A percentile compares a stretch with the other conserved stretches of the same genome.
phyloP scores from a whole-genome alignment of 2,888 invertebrate species.

The Tipula helvola region DNA sequence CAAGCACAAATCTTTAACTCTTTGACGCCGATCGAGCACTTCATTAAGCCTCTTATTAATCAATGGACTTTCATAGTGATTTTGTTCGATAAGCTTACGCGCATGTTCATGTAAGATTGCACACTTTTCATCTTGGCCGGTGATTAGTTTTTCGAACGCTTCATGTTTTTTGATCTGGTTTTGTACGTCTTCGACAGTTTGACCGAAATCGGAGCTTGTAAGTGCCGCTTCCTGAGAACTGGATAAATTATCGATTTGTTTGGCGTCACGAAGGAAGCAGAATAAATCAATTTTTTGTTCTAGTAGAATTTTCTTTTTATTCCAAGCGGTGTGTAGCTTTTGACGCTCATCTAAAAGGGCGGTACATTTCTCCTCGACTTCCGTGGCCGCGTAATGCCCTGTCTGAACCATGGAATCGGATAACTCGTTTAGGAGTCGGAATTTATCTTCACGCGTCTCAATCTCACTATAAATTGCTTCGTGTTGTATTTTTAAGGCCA shows the following conservation, averaged over 20 bases:
- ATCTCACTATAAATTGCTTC: constrained; percentile 73
- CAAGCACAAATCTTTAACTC: constrained; percentile 49
- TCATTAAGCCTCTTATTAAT: constrained; percentile 64
- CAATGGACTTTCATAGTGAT: constrained; percentile 78
- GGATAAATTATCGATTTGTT: constrained; percentile 79
- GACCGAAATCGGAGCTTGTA: constrained; percentile 55
- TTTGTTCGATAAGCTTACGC: constrained; percentile 71
- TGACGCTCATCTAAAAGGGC: constrained; percentile 67
- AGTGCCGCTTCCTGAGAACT: constrained; percentile 75
- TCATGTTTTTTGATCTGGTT: constrained; percentile 86
- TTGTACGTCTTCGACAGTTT: constrained; percentile 80
- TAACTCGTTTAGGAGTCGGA: constrained; percentile 57
- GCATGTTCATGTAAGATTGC: constrained; percentile 71
- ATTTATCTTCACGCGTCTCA: constrained; percentile 75
- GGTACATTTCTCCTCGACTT: constrained; percentile 67
- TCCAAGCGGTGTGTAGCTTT: constrained; percentile 73
- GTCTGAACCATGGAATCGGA: constrained; percentile 75
- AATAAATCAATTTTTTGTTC: constrained; percentile 89
- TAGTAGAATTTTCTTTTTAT: constrained; percentile 72
- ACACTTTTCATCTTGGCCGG: constrained; percentile 76
- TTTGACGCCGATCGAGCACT: constrained; percentile 57
- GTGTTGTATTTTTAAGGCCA: constrained; percentile 69
- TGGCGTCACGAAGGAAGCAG: constrained; percentile 87
- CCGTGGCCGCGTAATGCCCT: constrained; percentile 67
- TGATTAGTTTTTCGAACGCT: constrained; percentile 83